phyloP scores from a whole-genome alignment of 2,113 vertebrate species.

The Anthoscopus minutus region DNA sequence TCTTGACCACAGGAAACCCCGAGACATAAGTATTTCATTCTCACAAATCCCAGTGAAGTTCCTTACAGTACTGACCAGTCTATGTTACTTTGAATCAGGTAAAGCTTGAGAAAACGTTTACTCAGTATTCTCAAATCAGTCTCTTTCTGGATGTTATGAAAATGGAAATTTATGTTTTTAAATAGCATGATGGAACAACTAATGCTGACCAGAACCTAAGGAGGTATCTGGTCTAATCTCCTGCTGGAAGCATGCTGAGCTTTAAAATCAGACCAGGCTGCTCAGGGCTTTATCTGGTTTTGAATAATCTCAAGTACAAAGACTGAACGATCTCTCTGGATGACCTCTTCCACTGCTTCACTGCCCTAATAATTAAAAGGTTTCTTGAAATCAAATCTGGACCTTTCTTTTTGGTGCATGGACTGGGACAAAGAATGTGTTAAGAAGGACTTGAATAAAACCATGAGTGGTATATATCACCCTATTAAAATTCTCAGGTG shows the following conservation, averaged over 20 bases:
- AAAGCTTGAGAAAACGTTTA: background rate
- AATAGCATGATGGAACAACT: background rate
- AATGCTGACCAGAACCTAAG: background rate
- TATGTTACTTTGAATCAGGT: background rate
- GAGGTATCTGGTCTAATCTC: background rate
- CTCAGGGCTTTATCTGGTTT: background rate
- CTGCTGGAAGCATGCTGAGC: background rate
- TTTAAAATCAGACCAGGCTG: background rate
- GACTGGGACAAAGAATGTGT: background rate
- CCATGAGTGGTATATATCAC: background rate
- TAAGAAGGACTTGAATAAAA: background rate
- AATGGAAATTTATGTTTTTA: background rate
- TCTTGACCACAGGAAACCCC: no score
- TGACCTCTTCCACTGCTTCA: background rate
- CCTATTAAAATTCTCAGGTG: background rate
- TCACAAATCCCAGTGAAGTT: background rate
- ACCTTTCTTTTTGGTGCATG: background rate
- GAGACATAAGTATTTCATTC: background rate
- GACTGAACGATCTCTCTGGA: background rate
- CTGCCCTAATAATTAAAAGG: background rate
- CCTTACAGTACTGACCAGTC: background rate
- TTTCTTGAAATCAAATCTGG: background rate
- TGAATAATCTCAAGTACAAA: background rate
- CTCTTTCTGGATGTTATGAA: background rate
- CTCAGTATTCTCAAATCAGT: background rate